Evolutionary conservation across 2,888 invertebrate genomes (phyloP), one percentile per base, ranked within the genome.

Genomic region (Pyrgus malvae): DNA sequence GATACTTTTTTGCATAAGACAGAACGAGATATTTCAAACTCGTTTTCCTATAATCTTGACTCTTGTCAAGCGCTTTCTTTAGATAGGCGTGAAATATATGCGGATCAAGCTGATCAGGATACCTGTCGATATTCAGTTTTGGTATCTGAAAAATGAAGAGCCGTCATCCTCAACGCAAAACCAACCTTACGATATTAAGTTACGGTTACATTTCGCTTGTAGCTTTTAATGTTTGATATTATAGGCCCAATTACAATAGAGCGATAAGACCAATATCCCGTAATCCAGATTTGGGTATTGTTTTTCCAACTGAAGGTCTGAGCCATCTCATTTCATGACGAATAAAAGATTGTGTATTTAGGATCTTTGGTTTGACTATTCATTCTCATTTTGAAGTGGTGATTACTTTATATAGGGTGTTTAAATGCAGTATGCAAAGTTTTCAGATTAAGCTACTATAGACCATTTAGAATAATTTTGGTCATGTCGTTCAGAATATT

Each of bases 281-380:
- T 46, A 46, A 54, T 54, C 54, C 54, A 40, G 23, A 38, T 54
- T 54, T 40, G 54, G 54, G 46, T 54, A 46, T 54, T 54, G 40
- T 54, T 54, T 54, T 54, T 54, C 35, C 40, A 54, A 31, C 23
- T 46, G 54, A 38, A 40, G 23, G 19, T 48, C 46, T 40, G 40
- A 31, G 46, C 16, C 38, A 44, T 53, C 46, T 41, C 35, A 44
- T 42, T 40, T 11, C 14, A n/a, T 23, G 23, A 23, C 9, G 25
- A 40, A 42, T 33, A 29, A 41, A 25, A 45, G 54, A 54, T 46
- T 54, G 46, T 54, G 27, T 40, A 19, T 54, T 46, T 46, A 54
- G 54, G 54, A 46, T n/a, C 31, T 23, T n/a, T 27, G 14, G 38
- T 23, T 45, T 38, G 25, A 37, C 16, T n/a, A 37, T 48, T 37